Percentiles rank a stretch among this genome's conserved stretches.
phyloP scores from a whole-genome alignment of 2,888 invertebrate genomes.

The Tridacna crocea region DNA sequence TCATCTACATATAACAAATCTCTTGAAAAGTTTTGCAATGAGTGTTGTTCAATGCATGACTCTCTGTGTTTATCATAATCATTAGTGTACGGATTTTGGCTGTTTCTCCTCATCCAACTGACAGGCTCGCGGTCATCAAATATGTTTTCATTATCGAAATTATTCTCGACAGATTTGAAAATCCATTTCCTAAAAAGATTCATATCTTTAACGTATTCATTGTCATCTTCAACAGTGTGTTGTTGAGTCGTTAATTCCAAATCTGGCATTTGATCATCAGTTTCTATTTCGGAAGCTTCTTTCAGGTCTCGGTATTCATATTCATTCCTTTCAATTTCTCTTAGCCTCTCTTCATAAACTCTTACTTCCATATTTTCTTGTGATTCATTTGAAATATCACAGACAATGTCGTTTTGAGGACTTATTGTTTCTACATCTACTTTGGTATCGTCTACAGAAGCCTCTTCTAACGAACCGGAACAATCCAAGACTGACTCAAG shows the following conservation, averaged over 20 bases:
- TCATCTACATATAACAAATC: no score
- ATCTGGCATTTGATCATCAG: not conserved
- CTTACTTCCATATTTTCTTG: not conserved
- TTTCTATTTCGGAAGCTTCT: not conserved
- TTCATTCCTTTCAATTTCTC: not conserved
- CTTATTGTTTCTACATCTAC: not conserved
- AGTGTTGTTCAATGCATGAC: no score
- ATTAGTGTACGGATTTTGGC: no score
- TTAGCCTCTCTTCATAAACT: not conserved
- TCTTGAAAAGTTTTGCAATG: no score
- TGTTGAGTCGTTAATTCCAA: no score
- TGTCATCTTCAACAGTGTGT: not conserved
- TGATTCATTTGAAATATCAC: not conserved
- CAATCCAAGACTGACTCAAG: not conserved
- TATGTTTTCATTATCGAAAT: no score
- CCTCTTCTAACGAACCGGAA: not conserved
- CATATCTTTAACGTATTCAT: not conserved
- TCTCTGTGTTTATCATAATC: no score
- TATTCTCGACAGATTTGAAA: not conserved
- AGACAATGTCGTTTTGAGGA: not conserved
- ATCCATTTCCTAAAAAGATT: slow-evolving; percentile 6
- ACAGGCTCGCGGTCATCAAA: no score
- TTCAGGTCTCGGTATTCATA: not conserved
- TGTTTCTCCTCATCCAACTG: no score
- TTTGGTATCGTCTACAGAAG: not conserved